phyloP scores from a whole-genome alignment of 1,140 invertebrate genomes.

The Zaprionus africanus region DNA sequence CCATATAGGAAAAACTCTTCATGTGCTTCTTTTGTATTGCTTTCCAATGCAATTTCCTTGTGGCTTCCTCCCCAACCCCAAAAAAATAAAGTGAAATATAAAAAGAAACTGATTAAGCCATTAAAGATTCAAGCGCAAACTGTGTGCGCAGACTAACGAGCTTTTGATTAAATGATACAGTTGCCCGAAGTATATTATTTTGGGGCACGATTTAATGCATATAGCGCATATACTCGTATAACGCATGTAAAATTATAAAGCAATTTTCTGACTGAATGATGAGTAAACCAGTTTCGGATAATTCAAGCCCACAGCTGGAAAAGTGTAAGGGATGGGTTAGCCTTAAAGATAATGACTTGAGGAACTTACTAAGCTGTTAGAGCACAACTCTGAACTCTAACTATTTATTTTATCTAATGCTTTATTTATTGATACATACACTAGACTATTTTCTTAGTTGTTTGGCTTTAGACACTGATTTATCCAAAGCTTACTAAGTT shows the following conservation, averaged over 20 bases:
- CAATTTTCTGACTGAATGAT: slow-evolving; percentile 27
- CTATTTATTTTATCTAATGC: background rate
- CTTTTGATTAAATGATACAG: slow-evolving; percentile 60
- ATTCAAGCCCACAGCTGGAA: slow-evolving; percentile 12
- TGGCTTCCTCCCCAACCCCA: slow-evolving; percentile 32
- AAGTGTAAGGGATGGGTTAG: background rate
- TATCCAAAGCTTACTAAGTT: background rate
- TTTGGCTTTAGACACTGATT: no score
- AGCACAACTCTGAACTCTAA: background rate
- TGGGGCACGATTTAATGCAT: slow-evolving; percentile 30
- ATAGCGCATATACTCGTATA: slow-evolving; percentile 15
- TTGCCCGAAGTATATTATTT: slow-evolving; percentile 34
- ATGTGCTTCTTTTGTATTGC: slow-evolving; percentile 57
- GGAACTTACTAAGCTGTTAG: background rate
- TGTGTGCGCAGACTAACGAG: slow-evolving; percentile 64
- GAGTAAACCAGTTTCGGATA: slow-evolving; percentile 33
- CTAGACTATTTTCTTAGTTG: no score
- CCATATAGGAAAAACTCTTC: slow-evolving; percentile 41
- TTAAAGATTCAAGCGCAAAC: slow-evolving; percentile 63
- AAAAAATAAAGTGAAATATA: slow-evolving; percentile 38
- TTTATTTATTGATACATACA: no score
- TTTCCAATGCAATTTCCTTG: slow-evolving; percentile 60
- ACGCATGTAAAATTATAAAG: slow-evolving; percentile 30
- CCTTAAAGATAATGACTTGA: background rate
- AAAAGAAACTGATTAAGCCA: slow-evolving; percentile 62